Base-by-base conservation (phyloP, 2,888 invertebrate species). In the Phorcus lineatus region DNA sequence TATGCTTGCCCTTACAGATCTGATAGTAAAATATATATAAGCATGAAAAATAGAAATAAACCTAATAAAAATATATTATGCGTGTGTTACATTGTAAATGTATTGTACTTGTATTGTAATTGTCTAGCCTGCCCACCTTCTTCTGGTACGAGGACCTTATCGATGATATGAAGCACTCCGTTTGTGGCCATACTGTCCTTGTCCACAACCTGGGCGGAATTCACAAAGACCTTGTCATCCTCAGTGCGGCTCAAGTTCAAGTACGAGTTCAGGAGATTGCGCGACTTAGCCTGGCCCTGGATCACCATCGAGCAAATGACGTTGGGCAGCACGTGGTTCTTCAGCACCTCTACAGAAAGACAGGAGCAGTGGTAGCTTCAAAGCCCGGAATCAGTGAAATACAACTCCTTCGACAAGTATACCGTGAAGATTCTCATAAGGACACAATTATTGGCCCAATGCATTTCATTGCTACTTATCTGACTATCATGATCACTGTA, bases 121-220 rank as follows among this genome's bases (percentile, higher is more conserved):
- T n/a, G n/a, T n/a, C n/a, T n/a, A n/a, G n/a, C n/a, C 17, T 19
- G 75, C 86, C 83, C 89, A 94, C 94, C 94, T 28, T 95, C 94
- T 83, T 95, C 95, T 0, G 96, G 96, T 78, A 95, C 94, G 67
- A 96, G 90, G 36, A 96, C 94, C 2, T 94, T 94, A 87, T 96
- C 95, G 83, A 96, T 94, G 40, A 95, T 93, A 91, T 96, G 96
- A 40, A 96, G 90, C 1, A 96, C 95, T n/a, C 96, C 96, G 92
- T 96, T 96, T 1, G 95, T 95, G 16, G 95, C 96, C 92, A 96
- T 94, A 55, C 91, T 93, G 90, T 96, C 96, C 3, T 94, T 91
- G 80, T 94, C 94, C 9, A 94, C 91, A 36, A 96, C 94, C 89
- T 95, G 94, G 0, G 95, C 95, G 74, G 91, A 92, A 76, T 95